Conservation (phyloP, 2,797 vertebrate genomes). For the Kryptopterus vitreolus region DNA sequence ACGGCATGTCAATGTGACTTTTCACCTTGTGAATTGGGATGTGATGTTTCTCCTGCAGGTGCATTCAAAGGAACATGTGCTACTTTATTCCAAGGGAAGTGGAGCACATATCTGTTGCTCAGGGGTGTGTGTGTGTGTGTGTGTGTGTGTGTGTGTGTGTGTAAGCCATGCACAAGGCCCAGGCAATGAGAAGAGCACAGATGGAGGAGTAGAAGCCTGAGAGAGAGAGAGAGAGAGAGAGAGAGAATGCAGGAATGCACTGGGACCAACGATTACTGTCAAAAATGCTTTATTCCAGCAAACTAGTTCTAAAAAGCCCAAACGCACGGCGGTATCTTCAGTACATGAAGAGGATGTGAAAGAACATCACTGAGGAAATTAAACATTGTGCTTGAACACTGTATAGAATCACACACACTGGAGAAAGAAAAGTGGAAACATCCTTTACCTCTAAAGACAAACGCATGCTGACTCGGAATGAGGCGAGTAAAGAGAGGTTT, state of each 20-base stretch:
- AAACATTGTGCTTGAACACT: constrained; percentile 68
- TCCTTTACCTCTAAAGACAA: constrained; percentile 72
- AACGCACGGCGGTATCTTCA: constrained; percentile 73
- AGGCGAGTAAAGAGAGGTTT: constrained; percentile 59
- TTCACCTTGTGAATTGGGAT: neutral
- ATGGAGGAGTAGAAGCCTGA: constrained; percentile 52
- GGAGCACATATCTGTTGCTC: too few species aligned
- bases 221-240: neutral
- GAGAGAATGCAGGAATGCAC: constrained; percentile 64
- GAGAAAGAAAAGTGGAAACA: constrained; percentile 34
- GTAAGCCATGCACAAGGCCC: constrained; percentile 51
- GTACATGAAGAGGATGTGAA: constrained; percentile 84
- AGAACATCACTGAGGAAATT: constrained; percentile 80
- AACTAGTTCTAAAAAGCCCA: constrained; percentile 83
- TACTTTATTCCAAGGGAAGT: neutral
- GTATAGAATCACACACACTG: constrained; percentile 68
- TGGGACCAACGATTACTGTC: constrained; percentile 74
- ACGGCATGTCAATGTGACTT: neutral
- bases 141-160: neutral
- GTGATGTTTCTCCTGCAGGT: neutral
- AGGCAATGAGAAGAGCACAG: constrained; percentile 54
- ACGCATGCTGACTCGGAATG: constrained; percentile 86
- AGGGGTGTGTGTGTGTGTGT: neutral
- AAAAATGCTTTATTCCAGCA: constrained; percentile 89
- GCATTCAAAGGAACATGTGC: neutral